A percentile compares a stretch with the other conserved stretches of the same genome.
These are phyloP conservation scores for Acomys russatus DNA, from an alignment of 2,797 vertebrate genomes.

Conservation along the genomic window DNA sequence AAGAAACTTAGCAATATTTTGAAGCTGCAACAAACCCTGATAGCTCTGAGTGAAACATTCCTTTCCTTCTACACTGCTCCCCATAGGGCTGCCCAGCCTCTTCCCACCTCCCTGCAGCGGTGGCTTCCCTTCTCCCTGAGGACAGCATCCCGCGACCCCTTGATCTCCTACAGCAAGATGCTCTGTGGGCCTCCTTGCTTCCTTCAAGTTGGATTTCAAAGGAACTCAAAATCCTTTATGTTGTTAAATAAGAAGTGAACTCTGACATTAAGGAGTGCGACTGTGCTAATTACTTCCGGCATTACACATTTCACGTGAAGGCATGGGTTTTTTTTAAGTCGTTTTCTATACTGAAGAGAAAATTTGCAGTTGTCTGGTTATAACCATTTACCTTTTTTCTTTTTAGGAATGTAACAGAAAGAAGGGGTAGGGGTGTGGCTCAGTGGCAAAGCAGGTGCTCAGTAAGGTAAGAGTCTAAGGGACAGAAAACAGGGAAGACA, in stretches of 20 bases:
- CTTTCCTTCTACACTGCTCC: background rate
- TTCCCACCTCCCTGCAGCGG: background rate
- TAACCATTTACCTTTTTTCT: conserved; percentile 33
- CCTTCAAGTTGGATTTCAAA: conserved; percentile 45
- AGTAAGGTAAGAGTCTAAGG: background rate
- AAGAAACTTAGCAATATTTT: conserved; percentile 31
- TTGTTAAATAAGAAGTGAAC: conserved; percentile 57
- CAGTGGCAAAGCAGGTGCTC: background rate
- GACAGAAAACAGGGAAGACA: too few relatives aligned
- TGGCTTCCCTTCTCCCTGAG: background rate
- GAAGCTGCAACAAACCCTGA: conserved; percentile 38
- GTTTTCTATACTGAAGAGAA: background rate
- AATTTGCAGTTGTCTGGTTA: conserved; percentile 42
- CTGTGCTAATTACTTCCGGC: background rate
- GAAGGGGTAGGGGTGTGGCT: background rate
- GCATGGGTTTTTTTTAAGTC: background rate
- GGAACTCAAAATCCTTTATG: conserved; percentile 10
- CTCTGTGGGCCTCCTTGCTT: background rate
- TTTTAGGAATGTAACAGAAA: conserved; percentile 45
- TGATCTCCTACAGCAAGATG: background rate
- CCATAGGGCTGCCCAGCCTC: background rate
- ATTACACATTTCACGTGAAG: conserved; percentile 34
- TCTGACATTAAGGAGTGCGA: background rate
- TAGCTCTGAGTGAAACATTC: conserved; percentile 40
- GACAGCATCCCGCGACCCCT: background rate